Evolutionary conservation across 2,888 invertebrate genomes (phyloP), one percentile per base, ranked within the genome.

Genomic region (Agrochola lychnidis): DNA sequence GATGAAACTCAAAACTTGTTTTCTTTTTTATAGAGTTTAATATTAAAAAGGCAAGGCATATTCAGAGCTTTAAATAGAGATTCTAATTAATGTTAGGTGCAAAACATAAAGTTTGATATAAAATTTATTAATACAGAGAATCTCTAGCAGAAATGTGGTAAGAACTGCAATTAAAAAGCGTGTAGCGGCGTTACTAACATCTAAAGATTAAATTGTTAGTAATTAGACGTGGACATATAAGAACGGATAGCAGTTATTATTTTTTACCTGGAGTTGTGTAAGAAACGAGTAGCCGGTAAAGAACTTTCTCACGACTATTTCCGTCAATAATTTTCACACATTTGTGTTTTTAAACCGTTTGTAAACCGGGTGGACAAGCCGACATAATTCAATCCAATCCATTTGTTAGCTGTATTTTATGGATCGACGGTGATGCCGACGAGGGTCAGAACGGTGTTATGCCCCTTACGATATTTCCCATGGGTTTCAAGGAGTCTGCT

Each of bases 391-490:
- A 70, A 79, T 72, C 68, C 59, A 84, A 75, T 73, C 73, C 70
- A 85, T 79, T 88, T 87, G 86, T 83, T 86, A 84, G 79, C 73
- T 83, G 83, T 83, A 88, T 89, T 89, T 90, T 89, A 85, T 86
- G 82, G 83, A 85, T 87, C 81, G 68, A 64, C 36, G 22, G 68
- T 73, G 79, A 73, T 76, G 79, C 81, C 79, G 83, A 57, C 82
- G 82, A 90, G 91, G 92, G 92, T 91, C 89, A 90, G 83, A 87
- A 88, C 86, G 86, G 86, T 83, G 86, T 93, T 92, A 93, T 91
- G 90, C 86, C 91, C 91, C 91, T 81, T 86, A 81, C 89, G 78
- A 90, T 92, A 95, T 94, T 94, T 94, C 95, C 95, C 95, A 86
- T 80, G 92, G 92, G 95, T 85, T 80, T 82, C 85, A 86, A 88